Percentiles rank a stretch among this genome's conserved stretches.
phyloP scores from a whole-genome alignment of 2,113 vertebrate genomes.

The Daboia siamensis region DNA sequence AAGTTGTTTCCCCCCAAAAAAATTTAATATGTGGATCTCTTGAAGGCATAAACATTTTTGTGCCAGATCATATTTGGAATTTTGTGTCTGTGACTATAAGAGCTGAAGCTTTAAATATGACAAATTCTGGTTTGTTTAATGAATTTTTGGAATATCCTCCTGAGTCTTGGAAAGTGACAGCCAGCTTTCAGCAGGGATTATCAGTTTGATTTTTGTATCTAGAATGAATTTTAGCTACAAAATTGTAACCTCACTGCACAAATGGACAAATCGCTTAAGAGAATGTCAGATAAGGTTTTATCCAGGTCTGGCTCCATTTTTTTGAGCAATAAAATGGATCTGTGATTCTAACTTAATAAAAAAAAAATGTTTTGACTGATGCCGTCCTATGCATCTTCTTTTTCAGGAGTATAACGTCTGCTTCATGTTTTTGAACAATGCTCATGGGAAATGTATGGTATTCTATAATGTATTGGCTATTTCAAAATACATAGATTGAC shows the following conservation, averaged over 20 bases:
- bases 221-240: background rate
- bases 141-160: background rate
- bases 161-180: slow-evolving; percentile 9
- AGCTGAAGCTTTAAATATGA: slow-evolving; percentile 32
- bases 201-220: slow-evolving; percentile 13
- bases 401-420: background rate
- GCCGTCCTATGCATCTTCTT: too few species aligned
- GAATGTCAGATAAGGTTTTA: background rate
- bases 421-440: background rate
- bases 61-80: slow-evolving; percentile 5
- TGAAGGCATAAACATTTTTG: background rate
- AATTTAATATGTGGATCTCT: background rate
- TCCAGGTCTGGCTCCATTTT: background rate
- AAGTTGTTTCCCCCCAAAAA: background rate
- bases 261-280: background rate
- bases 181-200: background rate
- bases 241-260: background rate
- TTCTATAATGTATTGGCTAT: background rate
- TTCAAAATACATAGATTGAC: background rate
- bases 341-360: background rate
- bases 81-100: slow-evolving; percentile 8
- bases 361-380: background rate
- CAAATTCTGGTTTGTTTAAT: background rate
- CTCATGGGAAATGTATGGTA: background rate
- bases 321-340: background rate